phyloP scores from a whole-genome alignment of 2,888 invertebrate species.

The Neuroscelio doddi region DNA sequence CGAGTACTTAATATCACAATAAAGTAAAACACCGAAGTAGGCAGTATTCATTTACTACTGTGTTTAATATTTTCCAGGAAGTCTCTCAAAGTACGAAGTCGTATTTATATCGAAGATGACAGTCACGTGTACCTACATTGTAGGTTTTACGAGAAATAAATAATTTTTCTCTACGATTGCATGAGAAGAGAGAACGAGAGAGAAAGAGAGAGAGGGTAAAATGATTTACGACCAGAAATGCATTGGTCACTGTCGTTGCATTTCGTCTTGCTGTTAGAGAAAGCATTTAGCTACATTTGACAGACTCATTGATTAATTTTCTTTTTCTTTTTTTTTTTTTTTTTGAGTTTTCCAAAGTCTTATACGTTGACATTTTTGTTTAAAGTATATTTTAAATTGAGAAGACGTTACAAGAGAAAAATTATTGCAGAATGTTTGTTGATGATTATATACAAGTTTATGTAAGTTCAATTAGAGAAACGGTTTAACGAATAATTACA shows the following conservation, averaged over 20 bases:
- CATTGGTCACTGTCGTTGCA: conserved; percentile 2
- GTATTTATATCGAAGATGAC: conserved; percentile 32
- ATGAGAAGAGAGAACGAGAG: conserved; percentile 20
- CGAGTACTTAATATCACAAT: neutral
- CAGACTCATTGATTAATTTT: conserved; percentile 1
- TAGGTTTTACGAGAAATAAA: conserved; percentile 42
- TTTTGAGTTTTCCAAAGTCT: no score
- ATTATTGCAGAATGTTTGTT: no score
- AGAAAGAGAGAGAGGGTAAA: conserved; percentile 25
- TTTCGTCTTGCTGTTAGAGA: neutral
- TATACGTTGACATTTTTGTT: no score
- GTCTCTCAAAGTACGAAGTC: conserved; percentile 7
- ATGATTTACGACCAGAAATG: conserved; percentile 15
- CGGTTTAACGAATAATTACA: no score
- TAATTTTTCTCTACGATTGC: conserved; percentile 15
- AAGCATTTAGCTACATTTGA: neutral
- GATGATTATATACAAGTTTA: no score
- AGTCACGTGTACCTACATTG: conserved; percentile 39
- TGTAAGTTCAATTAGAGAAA: no score
- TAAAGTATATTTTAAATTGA: no score
- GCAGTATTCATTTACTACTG: no score
- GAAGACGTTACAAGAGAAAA: no score
- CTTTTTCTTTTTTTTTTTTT: no score
- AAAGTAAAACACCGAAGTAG: neutral
- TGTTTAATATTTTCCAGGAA: no score